Conservation (phyloP, 2,888 invertebrate species). For the Nymphalis polychloros region DNA sequence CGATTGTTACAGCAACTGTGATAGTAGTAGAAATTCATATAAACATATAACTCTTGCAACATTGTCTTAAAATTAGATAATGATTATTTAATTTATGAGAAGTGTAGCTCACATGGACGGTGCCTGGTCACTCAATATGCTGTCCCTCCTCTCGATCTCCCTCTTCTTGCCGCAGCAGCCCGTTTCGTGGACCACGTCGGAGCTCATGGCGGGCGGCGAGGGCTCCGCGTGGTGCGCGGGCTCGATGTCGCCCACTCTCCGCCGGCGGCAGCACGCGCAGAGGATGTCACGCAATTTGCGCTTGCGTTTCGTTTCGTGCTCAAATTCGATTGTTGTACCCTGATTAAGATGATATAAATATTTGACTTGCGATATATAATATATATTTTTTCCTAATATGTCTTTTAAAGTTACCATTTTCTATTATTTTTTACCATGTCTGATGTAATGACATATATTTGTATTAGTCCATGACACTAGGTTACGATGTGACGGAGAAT, state of each 20-base stretch:
- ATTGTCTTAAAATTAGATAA: too few relatives aligned
- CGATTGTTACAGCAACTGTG: conserved; percentile 68
- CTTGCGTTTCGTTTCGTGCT: conserved; percentile 71
- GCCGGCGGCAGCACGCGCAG: conserved; percentile 62
- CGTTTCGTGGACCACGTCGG: conserved; percentile 53
- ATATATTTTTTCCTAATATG: too few relatives aligned
- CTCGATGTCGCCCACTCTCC: conserved; percentile 57
- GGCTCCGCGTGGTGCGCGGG: conserved; percentile 48
- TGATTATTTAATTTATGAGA: too few relatives aligned
- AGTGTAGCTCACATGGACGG: conserved; percentile 59
- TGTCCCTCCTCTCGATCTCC: conserved; percentile 77
- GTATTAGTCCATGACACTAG: too few relatives aligned
- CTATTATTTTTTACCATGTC: too few relatives aligned
- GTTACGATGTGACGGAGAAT: too few relatives aligned
- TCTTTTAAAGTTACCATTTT: too few relatives aligned
- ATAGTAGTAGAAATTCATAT: too few relatives aligned
- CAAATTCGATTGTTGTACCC: conserved; percentile 69
- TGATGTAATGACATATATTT: too few relatives aligned
- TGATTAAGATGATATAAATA: conserved; percentile 35
- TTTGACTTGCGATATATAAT: too few relatives aligned
- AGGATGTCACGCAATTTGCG: conserved; percentile 74
- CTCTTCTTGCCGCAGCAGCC: conserved; percentile 74
- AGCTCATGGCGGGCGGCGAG: conserved; percentile 45
- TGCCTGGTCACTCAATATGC: conserved; percentile 76
- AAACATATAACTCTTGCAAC: too few relatives aligned